Percentiles rank a stretch among this genome's conserved stretches.
Conservation (phyloP, 2,797 vertebrate species). For the Sebastes oblongus region DNA sequence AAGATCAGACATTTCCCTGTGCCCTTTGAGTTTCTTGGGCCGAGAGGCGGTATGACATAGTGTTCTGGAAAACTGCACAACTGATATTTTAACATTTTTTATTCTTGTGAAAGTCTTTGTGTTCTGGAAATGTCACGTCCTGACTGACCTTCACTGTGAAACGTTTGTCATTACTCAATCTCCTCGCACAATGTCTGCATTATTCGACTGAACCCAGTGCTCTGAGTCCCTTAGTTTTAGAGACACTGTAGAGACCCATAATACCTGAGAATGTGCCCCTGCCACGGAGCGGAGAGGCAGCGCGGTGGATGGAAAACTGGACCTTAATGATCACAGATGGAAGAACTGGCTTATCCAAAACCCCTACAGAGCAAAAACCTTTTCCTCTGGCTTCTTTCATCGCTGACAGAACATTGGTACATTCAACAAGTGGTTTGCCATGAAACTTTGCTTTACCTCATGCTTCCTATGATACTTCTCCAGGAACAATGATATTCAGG, state of each 20-base stretch:
- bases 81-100: constrained; percentile 22
- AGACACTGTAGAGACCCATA: constrained; percentile 33
- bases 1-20: constrained; percentile 3
- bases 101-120: constrained; percentile 12
- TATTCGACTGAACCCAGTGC: constrained; percentile 18
- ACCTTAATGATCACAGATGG: constrained; percentile 46
- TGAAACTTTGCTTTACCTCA: background rate
- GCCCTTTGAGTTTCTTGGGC: background rate
- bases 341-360: constrained; percentile 28
- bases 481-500: background rate
- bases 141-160: constrained; percentile 6
- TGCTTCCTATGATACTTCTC: background rate
- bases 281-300: constrained; percentile 20
- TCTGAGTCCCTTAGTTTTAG: background rate
- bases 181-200: constrained; percentile 36
- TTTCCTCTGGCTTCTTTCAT: constrained; percentile 21
- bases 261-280: constrained; percentile 22
- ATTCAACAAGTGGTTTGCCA: constrained; percentile 20
- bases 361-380: constrained; percentile 3
- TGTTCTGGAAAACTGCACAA: constrained; percentile 24
- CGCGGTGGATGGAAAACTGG: constrained; percentile 46
- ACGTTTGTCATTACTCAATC: constrained; percentile 22
- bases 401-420: constrained; percentile 8
- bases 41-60: background rate
- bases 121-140: constrained; percentile 20